These are phyloP conservation scores for Drosophila kurseongensis DNA, from an alignment of 1,140 invertebrate species.

Conservation along the genomic window DNA sequence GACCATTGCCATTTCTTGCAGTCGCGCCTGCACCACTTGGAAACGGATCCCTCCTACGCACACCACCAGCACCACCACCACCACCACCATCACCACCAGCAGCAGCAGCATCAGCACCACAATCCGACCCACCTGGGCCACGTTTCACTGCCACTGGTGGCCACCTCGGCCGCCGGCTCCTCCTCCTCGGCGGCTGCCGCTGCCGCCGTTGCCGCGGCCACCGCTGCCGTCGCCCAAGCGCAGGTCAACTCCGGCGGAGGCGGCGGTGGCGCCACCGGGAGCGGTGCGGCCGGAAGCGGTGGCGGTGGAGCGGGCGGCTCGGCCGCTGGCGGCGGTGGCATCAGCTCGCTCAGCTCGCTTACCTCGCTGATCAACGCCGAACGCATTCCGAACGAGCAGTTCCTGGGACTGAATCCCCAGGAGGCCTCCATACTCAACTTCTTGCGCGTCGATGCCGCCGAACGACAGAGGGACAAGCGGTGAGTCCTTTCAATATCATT, in stretches of 20 bases:
- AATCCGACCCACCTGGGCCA: constrained; percentile 42
- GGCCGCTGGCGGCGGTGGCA: constrained; percentile 37
- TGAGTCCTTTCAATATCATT: constrained; percentile 22
- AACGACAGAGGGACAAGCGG: constrained; percentile 88
- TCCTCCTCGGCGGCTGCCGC: constrained; percentile 51
- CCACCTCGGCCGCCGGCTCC: constrained; percentile 41
- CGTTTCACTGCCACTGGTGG: constrained; percentile 52
- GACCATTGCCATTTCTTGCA: constrained; percentile 13
- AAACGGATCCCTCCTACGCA: constrained; percentile 84
- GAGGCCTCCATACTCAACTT: constrained; percentile 88
- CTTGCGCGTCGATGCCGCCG: constrained; percentile 87
- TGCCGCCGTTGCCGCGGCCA: constrained; percentile 41
- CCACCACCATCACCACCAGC: constrained; percentile 53
- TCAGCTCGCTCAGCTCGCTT: constrained; percentile 79
- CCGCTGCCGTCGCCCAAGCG: constrained; percentile 23
- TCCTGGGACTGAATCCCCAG: constrained; percentile 85
- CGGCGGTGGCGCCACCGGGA: constrained; percentile 12
- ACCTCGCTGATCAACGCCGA: constrained; percentile 84
- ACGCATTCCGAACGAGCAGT: constrained; percentile 82
- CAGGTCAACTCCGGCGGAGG: constrained; percentile 27
- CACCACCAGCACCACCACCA: constrained; percentile 74
- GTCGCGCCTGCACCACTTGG: constrained; percentile 82
- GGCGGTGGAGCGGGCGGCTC: constrained; percentile 13
- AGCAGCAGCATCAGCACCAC: constrained; percentile 47
- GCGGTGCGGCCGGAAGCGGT: constrained; percentile 21